Evolutionary conservation across 2,888 invertebrate species (phyloP).

Genomic region (Pandemis corylana): DNA sequence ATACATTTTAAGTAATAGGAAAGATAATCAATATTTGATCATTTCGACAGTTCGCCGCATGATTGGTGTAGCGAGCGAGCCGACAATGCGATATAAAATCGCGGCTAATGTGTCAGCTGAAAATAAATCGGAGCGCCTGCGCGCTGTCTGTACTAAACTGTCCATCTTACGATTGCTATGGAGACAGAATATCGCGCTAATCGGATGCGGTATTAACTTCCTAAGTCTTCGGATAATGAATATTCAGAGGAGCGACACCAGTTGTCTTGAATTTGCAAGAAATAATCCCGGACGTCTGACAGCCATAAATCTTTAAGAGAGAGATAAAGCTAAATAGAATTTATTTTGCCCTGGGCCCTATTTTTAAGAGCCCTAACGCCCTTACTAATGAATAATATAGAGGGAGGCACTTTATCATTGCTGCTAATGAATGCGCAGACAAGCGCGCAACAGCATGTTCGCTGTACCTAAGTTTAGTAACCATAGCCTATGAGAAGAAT

Average conservation of each 20-base stretch:
- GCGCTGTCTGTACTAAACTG: constrained; percentile 49
- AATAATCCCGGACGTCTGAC: constrained; percentile 66
- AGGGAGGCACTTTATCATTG: constrained; percentile 22
- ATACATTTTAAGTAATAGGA: neutral
- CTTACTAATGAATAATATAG: constrained; percentile 22
- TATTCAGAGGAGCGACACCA: constrained; percentile 73
- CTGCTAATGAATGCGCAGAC: constrained; percentile 28
- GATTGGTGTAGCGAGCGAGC: neutral
- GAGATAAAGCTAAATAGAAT: constrained; percentile 44
- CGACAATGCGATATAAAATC: constrained; percentile 51
- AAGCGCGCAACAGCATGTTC: neutral
- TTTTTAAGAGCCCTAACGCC: constrained; percentile 33
- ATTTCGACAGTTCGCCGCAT: neutral
- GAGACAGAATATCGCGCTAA: constrained; percentile 58
- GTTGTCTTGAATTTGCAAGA: constrained; percentile 72
- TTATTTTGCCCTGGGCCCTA: constrained; percentile 36
- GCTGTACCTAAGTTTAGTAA: neutral
- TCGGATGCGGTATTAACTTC: constrained; percentile 65
- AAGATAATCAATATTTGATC: constrained; percentile 4
- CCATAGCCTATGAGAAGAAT: neutral
- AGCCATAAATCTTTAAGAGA: constrained; percentile 64
- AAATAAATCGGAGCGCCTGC: constrained; percentile 60
- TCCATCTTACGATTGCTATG: constrained; percentile 28
- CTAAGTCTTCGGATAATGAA: constrained; percentile 63
- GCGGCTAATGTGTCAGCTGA: constrained; percentile 57